Base-by-base conservation (phyloP, 2,888 invertebrate species). In the Spilosoma lubricipeda region DNA sequence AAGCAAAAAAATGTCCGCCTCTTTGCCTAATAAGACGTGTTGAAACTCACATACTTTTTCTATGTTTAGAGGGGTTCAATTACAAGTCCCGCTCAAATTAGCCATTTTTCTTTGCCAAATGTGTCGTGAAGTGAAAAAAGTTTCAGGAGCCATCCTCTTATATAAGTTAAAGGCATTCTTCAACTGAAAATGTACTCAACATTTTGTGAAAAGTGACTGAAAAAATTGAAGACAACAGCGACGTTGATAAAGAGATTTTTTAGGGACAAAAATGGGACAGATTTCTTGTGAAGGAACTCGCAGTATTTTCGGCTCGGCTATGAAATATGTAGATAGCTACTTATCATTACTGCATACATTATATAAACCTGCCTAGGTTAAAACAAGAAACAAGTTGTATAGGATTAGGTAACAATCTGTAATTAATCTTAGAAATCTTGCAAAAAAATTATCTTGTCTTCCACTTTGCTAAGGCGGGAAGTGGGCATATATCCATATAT, bases 71-170 rank as follows among this genome's bases (percentile, higher is more conserved):
- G 77, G 74, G 71, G 77, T 81, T 83, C 85, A 83, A 84, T 86
- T 83, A 82, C 78, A 79, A 48, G 78, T 80, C 75, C 74, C 77
- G 69, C 72, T 72, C 71, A 84, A 86, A 86, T 86, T 85, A 85
- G 83, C 79, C 81, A 84, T 86, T 86, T 83, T 81, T 84, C 82
- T 80, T 79, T 79, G 78, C 83, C 78, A 82, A 86, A 85, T 86
- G 86, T 86, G 78, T 78, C 81, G 78, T 78, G 80, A 83, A 84
- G 82, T 78, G 81, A 82, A 82, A 84, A 84, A 82, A 78, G 77
- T 80, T 84, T 77, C 75, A 76, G 63, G 56, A 68, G 67, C 72
- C 65, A 76, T 74, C 72, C 11, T 67, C 72, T 80, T 77, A 71
- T 76, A 74, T 85, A 80, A 81, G 71, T 76, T 79, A 59, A 73